Evolutionary conservation across 2,888 invertebrate genomes (phyloP).

Genomic region (Eurytoma adleriae): DNA sequence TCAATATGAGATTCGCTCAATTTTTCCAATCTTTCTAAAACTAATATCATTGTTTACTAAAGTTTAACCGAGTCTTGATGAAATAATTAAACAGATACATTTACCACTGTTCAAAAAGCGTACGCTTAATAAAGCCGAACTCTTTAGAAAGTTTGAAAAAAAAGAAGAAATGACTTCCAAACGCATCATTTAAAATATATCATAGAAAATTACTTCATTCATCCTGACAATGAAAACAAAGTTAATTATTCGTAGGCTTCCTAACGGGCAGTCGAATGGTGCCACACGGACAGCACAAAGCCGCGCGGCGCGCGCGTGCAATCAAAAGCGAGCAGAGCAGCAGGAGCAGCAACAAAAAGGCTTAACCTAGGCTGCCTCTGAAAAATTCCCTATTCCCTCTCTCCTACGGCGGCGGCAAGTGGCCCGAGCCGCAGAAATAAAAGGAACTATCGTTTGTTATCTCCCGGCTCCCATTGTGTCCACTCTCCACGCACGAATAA

Average conservation of each 20-base stretch:
- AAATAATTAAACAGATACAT: too few species aligned
- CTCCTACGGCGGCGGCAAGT: neutral
- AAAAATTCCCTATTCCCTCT: slow-evolving; percentile 19
- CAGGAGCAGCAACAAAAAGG: slow-evolving; percentile 9
- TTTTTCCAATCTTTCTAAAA: too few species aligned
- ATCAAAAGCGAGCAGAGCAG: slow-evolving; percentile 3
- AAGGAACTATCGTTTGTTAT: slow-evolving; percentile 36
- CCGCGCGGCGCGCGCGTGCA: neutral
- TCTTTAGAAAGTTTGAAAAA: too few species aligned
- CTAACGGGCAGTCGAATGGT: slow-evolving; percentile 8
- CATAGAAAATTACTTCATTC: neutral
- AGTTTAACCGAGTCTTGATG: too few species aligned
- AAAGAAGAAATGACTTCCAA: too few species aligned
- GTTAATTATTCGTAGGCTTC: slow-evolving; percentile 28
- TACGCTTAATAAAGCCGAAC: too few species aligned
- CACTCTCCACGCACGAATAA: slow-evolving; percentile 15
- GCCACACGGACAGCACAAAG: slow-evolving; percentile 27
- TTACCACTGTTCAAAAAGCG: too few species aligned
- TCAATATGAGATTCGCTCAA: too few species aligned
- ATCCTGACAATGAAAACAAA: slow-evolving; percentile 3
- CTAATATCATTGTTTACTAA: too few species aligned
- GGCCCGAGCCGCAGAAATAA: slow-evolving; percentile 23
- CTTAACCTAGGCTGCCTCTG: neutral
- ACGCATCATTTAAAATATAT: too few species aligned
- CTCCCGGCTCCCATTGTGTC: slow-evolving; percentile 11